Evolutionary conservation across 2,888 invertebrate species (phyloP), one percentile per base, ranked within the genome.

Genomic region (Hyalella azteca): DNA sequence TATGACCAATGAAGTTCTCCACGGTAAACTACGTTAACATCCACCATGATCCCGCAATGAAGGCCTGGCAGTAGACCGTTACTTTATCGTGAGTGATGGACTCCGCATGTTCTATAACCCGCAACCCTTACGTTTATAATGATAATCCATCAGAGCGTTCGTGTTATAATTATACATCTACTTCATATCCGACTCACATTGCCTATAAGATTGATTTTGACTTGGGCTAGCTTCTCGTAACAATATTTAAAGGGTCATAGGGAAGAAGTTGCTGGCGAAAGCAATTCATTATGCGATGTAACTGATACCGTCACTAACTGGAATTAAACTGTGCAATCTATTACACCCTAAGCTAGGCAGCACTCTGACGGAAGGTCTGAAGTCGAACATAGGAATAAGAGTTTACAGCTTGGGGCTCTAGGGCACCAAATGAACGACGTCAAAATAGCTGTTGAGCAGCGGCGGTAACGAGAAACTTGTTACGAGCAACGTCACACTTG

Each of bases 321-420:
- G 66, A 66, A 66, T 66, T 66, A 66, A 66, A 66, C 66, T 66
- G 66, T 19, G 66, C 66, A 66, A 66, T 66, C 66, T 66, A 66
- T 66, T 66, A 66, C 66, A 5, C 66, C 39, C 36, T 36, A 22
- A 66, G 66, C 66, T n/a, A 19, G 19, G 66, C 26, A 66, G 29
- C 11, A n/a, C 32, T 13, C 66, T 32, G 36, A 19, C 36, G 66
- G 66, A 66, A 29, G 66, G 13, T 36, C 3, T 66, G 66, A 15
- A 66, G 66, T 66, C 66, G 39, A 66, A 66, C 29, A 32, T 66
- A 29, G 36, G 36, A 66, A 66, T 36, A 66, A 66, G 66, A 36
- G 36, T 66, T 66, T 66, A 66, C 36, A 32, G 36, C 39, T 19
- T 66, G 11, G 15, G 36, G 66, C 5, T 36, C 19, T 36, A 66